Evolutionary conservation across 2,113 vertebrate species (phyloP).

Genomic region (Plotosus lineatus): DNA sequence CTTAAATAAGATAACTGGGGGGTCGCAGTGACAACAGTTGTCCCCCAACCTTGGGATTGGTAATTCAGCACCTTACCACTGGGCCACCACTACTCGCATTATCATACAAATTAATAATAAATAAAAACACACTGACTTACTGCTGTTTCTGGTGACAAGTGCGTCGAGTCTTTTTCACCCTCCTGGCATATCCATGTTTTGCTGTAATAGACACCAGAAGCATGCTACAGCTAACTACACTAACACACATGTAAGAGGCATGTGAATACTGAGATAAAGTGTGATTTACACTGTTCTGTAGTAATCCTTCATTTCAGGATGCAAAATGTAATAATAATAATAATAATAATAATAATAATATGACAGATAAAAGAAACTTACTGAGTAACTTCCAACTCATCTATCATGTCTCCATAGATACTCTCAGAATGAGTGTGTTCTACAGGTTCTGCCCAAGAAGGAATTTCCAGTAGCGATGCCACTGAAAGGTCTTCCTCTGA

Average conservation of each 20-base stretch:
- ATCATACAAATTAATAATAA: no score
- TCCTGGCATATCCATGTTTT: neutral
- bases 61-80: no score
- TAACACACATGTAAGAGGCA: neutral
- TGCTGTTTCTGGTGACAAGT: neutral
- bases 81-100: no score
- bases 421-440: constrained; percentile 80
- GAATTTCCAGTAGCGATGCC: constrained; percentile 83
- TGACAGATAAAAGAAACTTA: constrained; percentile 49
- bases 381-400: constrained; percentile 78
- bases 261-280: neutral
- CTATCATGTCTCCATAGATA: constrained; percentile 79
- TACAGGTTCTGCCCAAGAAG: constrained; percentile 79
- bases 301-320: neutral
- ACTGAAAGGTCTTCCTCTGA: constrained; percentile 93
- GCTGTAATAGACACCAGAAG: constrained; percentile 2
- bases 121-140: neutral
- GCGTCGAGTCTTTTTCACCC: neutral
- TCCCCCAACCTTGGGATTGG: no score
- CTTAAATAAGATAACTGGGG: no score
- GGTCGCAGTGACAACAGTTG: no score
- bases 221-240: constrained; percentile 13
- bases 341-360: neutral
- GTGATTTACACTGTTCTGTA: neutral
- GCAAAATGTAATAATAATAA: neutral